Evolutionary conservation across 2,797 vertebrate species (phyloP), one percentile per base, ranked within the genome.

Genomic region (Astyanax mexicanus): DNA sequence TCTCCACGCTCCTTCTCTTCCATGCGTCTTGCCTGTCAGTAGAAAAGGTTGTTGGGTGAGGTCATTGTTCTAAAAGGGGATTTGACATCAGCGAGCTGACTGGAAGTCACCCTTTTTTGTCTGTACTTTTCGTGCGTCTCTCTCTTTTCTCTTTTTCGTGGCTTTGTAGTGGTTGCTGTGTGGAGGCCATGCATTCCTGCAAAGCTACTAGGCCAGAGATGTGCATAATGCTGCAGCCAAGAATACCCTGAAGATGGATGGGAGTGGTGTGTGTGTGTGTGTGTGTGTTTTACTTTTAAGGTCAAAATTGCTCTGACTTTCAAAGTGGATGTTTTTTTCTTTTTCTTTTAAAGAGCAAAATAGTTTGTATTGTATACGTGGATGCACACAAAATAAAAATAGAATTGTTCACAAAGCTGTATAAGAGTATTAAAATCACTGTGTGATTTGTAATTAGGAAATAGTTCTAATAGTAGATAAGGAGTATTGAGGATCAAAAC

Each of bases 161-260:
- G 44, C 77, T 84, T 80, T 81, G 74, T 65, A 69, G 72, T 69
- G 67, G 80, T 75, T 75, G 55, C 62, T 65, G 62, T 13, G 52
- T 44, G 23, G 47, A 70, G 75, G 58, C 78, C 72, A 60, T 49
- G 79, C 80, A 84, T 84, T 84, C 83, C 80, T 78, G 47, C 35
- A 70, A 45, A 80, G 61, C 71, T 45, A 74, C 51, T 27, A 69
- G 64, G 47, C 72, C 47, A 51, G 75, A 55, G 74, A 51, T 57
- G 65, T 55, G 75, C 68, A 45, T 47, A 80, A 72, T 47, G 57
- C 47, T 44, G 57, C 49, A 80, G 72, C 65, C 73, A 78, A 73
- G 67, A 62, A 69, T 80, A 76, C 37, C 45, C 38, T 60, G 44
- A 60, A 57, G 67, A 80, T 74, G 71, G 64, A 81, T 77, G 49